Base-by-base conservation (phyloP, 2,888 invertebrate species). In the Acleris holmiana region DNA sequence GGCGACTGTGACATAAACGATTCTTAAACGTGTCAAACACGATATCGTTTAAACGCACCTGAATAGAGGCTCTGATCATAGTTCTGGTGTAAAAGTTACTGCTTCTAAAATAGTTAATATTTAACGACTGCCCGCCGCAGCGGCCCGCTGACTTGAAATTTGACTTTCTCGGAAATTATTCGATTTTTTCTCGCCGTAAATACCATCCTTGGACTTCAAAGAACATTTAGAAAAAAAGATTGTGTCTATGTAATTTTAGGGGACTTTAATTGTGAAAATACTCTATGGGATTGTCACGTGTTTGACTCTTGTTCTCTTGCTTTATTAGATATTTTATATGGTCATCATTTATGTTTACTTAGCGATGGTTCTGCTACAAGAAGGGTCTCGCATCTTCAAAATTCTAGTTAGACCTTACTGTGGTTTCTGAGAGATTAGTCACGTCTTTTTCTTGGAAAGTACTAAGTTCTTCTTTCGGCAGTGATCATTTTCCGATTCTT, bases 401-500 rank as follows among this genome's bases (percentile, higher is more conserved):
- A 40, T 4, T 8, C 35, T 15, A 66, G 66, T 47, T n/a, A n/a
- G n/a, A n/a, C n/a, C n/a, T n/a, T n/a, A n/a, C n/a, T n/a, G 61
- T 40, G 6, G 50, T 41, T 35, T 66, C 66, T 13, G 25, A 21
- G 0, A 49, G 25, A 25, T 7, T 66, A 15, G 53, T 35, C 13
- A 5, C 51, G 8, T 29, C 15, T 2, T 29, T 57, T 1, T 19
- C 57, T 5, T 66, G 66, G 61, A 53, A 41, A 2, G 46, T 57
- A 3, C n/a, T 54, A 13, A 2, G 46, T 17, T 10, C 5, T 13
- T 21, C 66, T 1, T 25, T 61, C 44, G 57, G 61, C 4, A 66
- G 61, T 53, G 66, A 66, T 10, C 66, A 66, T 19, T 61, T 53
- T 25, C 56, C 66, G 13, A 56, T 66, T n/a, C 4, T 60, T 0